Percentiles rank a stretch among this genome's conserved stretches.
Conservation (phyloP, 2,797 vertebrate genomes). For the Alectoris magna region DNA sequence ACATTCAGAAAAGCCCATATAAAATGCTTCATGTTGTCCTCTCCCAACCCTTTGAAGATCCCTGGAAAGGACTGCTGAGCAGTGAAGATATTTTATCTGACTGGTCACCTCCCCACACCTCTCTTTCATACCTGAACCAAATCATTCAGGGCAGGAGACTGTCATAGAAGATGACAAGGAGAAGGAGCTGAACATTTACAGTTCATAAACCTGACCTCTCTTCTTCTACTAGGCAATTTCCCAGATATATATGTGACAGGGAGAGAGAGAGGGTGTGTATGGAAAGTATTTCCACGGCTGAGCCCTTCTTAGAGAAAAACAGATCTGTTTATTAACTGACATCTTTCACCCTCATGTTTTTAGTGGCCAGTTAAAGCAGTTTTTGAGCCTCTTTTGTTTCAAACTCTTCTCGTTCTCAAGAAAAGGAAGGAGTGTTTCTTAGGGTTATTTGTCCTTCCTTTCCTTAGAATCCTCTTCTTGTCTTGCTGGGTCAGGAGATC, state of each 20-base stretch:
- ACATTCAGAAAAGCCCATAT: background rate
- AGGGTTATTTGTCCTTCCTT: background rate
- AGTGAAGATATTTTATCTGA: constrained; percentile 18
- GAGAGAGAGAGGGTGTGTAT: background rate
- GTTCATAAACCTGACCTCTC: constrained; percentile 52
- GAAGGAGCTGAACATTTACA: constrained; percentile 8
- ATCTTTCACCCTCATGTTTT: background rate
- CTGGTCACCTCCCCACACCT: background rate
- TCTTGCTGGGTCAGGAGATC: background rate
- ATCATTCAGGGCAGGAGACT: background rate
- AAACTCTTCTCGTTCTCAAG: background rate
- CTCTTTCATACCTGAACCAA: constrained; percentile 35
- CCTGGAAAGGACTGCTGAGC: background rate
- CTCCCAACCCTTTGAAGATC: background rate
- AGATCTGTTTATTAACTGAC: constrained; percentile 8
- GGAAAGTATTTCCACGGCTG: constrained; percentile 37
- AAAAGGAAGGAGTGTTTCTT: background rate
- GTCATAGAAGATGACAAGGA: background rate
- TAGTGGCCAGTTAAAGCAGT: background rate
- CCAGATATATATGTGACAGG: constrained; percentile 14
- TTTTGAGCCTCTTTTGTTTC: background rate
- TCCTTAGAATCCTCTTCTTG: constrained; percentile 12
- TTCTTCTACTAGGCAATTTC: constrained; percentile 12
- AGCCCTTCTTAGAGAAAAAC: constrained; percentile 14
- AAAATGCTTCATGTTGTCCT: background rate